Evolutionary conservation across 2,888 invertebrate species (phyloP).

Genomic region (Pseudococcus longispinus): DNA sequence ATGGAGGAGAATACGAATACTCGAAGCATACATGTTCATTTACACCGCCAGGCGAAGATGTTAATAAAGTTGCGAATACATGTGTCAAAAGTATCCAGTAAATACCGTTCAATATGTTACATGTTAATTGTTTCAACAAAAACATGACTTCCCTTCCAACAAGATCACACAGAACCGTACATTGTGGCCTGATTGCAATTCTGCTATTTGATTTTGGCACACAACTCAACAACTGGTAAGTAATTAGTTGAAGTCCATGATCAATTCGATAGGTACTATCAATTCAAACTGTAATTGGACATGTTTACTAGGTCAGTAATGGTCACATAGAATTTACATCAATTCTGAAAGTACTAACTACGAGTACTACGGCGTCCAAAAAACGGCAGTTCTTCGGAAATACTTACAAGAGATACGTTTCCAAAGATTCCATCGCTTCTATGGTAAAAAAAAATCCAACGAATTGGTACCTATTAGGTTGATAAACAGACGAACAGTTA

Average conservation of each 20-base stretch:
- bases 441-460: background rate
- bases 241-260: background rate
- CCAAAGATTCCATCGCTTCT: background rate
- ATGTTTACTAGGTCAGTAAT: constrained; percentile 5
- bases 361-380: background rate
- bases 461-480: background rate
- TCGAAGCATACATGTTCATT: background rate
- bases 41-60: background rate
- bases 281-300: background rate
- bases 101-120: background rate
- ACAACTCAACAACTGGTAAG: background rate
- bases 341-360: background rate
- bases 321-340: background rate
- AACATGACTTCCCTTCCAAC: constrained; percentile 28
- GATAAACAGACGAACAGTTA: background rate
- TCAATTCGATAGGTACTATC: background rate
- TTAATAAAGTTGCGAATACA: constrained; percentile 22
- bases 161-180: background rate
- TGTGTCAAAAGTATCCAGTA: background rate
- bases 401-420: background rate
- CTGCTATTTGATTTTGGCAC: constrained; percentile 15
- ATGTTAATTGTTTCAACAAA: constrained; percentile 1
- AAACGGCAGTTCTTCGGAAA: background rate
- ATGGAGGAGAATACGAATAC: background rate
- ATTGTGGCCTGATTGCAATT: constrained; percentile 11